Conservation (phyloP, 2,888 invertebrate species). For the Branchipolynoe longqiensis region DNA sequence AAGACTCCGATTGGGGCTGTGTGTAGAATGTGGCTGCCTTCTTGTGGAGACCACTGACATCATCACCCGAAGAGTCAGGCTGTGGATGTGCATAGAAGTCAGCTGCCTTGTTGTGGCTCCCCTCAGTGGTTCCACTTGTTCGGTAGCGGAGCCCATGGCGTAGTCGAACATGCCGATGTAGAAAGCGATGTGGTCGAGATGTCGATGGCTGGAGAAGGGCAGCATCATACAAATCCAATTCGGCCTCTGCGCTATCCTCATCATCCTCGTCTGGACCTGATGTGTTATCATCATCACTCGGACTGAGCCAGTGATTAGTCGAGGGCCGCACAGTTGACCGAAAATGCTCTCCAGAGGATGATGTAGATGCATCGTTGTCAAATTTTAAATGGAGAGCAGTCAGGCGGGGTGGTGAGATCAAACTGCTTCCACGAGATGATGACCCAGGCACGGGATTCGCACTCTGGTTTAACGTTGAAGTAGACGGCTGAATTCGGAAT, state of each 20-base stretch:
- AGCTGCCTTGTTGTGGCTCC: slow-evolving; percentile 3
- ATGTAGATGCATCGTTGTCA: neutral
- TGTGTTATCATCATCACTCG: slow-evolving; percentile 15
- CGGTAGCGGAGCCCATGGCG: neutral
- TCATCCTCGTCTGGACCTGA: slow-evolving; percentile 13
- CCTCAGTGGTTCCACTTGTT: neutral
- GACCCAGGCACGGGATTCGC: neutral
- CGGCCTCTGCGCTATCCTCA: neutral
- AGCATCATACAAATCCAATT: slow-evolving; percentile 22
- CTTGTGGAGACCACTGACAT: neutral
- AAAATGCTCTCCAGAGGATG: too few species aligned
- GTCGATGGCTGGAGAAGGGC: slow-evolving; percentile 11
- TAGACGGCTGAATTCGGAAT: slow-evolving; percentile 11
- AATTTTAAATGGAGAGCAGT: neutral
- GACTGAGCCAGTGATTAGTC: neutral
- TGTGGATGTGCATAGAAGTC: slow-evolving; percentile 11
- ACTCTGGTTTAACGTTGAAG: neutral
- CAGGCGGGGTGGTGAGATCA: slow-evolving; percentile 4
- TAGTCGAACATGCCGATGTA: slow-evolving; percentile 15
- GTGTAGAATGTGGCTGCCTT: slow-evolving; percentile 2
- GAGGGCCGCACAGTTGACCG: too few species aligned
- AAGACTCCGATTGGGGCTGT: slow-evolving; percentile 4
- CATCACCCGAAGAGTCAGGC: neutral
- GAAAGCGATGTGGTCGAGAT: neutral
- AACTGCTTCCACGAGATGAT: slow-evolving; percentile 10